Evolutionary conservation across 2,113 vertebrate genomes (phyloP), one percentile per base, ranked within the genome.

Genomic region (Emydura subglobosa): DNA sequence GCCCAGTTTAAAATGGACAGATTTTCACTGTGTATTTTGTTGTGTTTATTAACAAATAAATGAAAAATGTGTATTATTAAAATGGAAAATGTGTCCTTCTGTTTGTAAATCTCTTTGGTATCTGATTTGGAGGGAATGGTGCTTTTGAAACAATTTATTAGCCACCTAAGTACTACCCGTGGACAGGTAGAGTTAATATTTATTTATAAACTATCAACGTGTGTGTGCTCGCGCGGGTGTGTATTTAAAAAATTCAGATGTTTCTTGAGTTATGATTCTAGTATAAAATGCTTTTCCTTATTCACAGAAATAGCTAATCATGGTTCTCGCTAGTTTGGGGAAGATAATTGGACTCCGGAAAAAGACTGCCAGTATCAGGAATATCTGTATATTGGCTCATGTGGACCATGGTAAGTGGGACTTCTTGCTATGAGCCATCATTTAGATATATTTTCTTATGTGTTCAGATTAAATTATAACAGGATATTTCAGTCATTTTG

Each of bases 381-480:
- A 99, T 82, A 98, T 99, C 80, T 99, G 99, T 74, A 99, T 99
- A 4, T 94, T 99, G 86, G 99, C 99, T 19, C 99, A 99, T 5
- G 99, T 99, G 47, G 99, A 99, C 95, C 99, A 99, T 3, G 99
- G 99, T 99, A 95, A 98, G 99, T 27, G 27, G 5, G 21, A 2
- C 8, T 0, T 51, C 2, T 24, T 2, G 31, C 11, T 72, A 0
- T 34, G 11, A 72, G 16, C 34, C 10, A 50, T 29, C 39, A 5
- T 10, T 57, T 44, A 44, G 16, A 39, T 39, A 5, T 4, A 4
- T 0, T 0, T 3, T 7, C 0, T 3, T 4, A 9, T 29, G 16
- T n/a, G 4, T 55, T 12, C 31, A 1, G 39, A 25, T 11, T 3
- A 8, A 12, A 0, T 1, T 55, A 0, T 1, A 14, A 14, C 0